Evolutionary conservation across 2,888 invertebrate genomes (phyloP), one percentile per base, ranked within the genome.

Genomic region (Spisula solida): DNA sequence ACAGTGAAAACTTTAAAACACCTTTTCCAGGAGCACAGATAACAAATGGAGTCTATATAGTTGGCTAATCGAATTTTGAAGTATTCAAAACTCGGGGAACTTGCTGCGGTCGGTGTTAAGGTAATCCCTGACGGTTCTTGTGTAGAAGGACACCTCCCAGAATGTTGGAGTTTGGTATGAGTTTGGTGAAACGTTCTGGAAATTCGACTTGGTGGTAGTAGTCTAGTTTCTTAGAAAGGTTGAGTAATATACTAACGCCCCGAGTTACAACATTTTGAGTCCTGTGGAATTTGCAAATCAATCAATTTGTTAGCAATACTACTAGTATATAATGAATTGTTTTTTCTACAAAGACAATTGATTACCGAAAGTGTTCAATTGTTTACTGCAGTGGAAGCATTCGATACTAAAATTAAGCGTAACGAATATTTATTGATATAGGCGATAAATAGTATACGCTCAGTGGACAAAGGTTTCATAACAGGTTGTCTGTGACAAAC

Each of bases 271-370:
- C 51, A 51, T 51, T 12, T 41, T 12, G 6, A 66, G 60, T 25
- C 60, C 12, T 66, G 1, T n/a, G 60, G 60, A 66, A 66, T 25
- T 10, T 25, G n/a, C 25, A 66, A 20, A 66, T 66, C 20, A 66
- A 66, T 66, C 60, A 66, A 66, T 25, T n/a, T 66, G 60, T 66
- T 66, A 66, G 5, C n/a, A 56, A 56, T 56, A 56, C 18, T 56
- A 41, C 41, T 41, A 5, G 4, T 41, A 41, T 41, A 66, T 66
- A 66, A 66, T 4, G 60, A 66, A 66, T 25, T n/a, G 56, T n/a
- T 18, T 25, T 66, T 25, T 25, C 60, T 66, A 66, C 20, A n/a
- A 66, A 25, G 60, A 25, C 8, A 66, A 66, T 34, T 75, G 29
- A 75, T 75, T 75, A 34, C 31, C 8, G 8, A 31, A 75, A 12